Percentiles rank a stretch among this genome's conserved stretches.
phyloP scores from a whole-genome alignment of 2,797 vertebrate genomes.

The Lemur catta region DNA sequence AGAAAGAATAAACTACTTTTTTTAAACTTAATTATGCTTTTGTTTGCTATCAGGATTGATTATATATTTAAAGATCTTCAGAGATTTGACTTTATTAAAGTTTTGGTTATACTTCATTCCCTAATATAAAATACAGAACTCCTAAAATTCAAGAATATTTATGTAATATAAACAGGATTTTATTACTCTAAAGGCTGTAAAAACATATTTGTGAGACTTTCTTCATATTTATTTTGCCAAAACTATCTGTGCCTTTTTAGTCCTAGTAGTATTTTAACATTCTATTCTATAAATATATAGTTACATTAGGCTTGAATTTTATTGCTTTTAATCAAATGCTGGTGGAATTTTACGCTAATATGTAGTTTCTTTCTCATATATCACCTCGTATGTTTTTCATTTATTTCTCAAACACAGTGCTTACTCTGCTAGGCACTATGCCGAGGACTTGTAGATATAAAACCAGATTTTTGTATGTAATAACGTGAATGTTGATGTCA shows the following conservation, averaged over 20 bases:
- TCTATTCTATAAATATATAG: neutral
- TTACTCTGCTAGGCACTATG: neutral
- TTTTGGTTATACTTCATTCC: neutral
- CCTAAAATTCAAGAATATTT: constrained; percentile 7
- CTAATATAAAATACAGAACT: neutral
- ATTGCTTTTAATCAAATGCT: constrained; percentile 24
- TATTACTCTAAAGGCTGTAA: neutral
- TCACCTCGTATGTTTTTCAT: neutral
- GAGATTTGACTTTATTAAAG: neutral
- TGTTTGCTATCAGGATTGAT: neutral
- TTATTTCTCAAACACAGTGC: neutral
- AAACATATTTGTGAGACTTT: neutral
- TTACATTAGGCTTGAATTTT: neutral
- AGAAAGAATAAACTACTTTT: neutral
- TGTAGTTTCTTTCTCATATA: neutral
- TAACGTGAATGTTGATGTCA: neutral
- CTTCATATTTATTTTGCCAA: neutral
- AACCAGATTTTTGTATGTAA: neutral
- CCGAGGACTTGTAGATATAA: neutral
- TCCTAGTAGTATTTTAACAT: neutral
- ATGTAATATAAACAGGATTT: neutral
- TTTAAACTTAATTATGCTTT: neutral
- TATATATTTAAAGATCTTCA: neutral
- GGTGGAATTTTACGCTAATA: neutral
- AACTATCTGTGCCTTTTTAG: neutral